Conservation (phyloP, 2,888 invertebrate genomes). For the Noctua janthina region DNA sequence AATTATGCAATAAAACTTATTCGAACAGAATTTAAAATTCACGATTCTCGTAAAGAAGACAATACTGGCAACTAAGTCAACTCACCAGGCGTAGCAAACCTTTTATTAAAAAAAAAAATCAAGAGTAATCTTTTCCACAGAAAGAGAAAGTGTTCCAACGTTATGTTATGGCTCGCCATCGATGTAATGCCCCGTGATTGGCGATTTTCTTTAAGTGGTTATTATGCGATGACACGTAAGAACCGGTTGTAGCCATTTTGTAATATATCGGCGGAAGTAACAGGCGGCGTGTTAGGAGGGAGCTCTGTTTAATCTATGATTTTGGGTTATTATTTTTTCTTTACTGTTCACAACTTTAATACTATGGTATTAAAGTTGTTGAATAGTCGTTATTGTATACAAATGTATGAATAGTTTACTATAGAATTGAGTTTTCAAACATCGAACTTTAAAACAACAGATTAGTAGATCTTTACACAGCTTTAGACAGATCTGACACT, state of each 20-base stretch:
- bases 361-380: background rate
- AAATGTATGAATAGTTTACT: background rate
- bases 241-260: conserved; percentile 73
- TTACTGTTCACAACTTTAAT: background rate
- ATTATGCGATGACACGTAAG: conserved; percentile 83
- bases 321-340: conserved; percentile 2
- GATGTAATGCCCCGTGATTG: conserved; percentile 75
- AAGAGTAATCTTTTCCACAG: conserved; percentile 56
- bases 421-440: background rate
- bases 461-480: background rate
- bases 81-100: conserved; percentile 47
- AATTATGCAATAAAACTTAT: conserved; percentile 15
- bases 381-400: background rate
- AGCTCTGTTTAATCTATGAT: conserved; percentile 22
- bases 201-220: conserved; percentile 73
- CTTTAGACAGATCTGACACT: background rate
- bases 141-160: conserved; percentile 63
- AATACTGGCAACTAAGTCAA: conserved; percentile 39
- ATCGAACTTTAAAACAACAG: background rate
- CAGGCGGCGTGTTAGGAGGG: conserved; percentile 38
- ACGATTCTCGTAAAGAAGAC: conserved; percentile 38
- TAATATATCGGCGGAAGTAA: conserved; percentile 65
- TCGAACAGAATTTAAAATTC: conserved; percentile 17
- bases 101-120: conserved; percentile 52
- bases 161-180: conserved; percentile 68